Evolutionary conservation across 2,113 vertebrate genomes (phyloP).

Genomic region (Malurus cyaneus): DNA sequence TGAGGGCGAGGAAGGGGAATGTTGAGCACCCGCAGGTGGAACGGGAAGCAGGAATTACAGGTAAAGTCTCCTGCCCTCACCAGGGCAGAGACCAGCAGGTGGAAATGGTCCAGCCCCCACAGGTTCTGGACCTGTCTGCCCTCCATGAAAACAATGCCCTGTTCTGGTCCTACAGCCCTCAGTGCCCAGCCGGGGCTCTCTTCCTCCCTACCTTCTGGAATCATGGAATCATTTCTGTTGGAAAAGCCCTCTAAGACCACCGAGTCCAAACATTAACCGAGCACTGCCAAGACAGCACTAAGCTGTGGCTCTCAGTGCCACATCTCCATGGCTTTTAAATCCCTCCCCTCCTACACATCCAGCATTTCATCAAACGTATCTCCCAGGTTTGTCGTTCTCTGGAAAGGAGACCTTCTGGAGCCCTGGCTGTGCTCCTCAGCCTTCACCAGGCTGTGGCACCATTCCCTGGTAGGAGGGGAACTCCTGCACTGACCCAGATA

Average conservation of each 20-base stretch:
- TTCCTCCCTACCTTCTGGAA: not conserved
- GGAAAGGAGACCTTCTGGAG: not conserved
- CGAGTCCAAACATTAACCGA: not conserved
- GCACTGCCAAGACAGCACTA: not conserved
- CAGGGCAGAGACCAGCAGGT: not conserved
- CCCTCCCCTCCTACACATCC: not conserved
- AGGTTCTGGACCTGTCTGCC: not conserved
- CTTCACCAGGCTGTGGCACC: not conserved
- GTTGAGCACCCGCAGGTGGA: not conserved
- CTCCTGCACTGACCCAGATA: not conserved
- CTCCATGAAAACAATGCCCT: not conserved
- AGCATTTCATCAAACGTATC: accelerated
- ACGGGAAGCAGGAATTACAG: not conserved
- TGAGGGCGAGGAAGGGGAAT: not conserved
- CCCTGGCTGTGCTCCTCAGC: not conserved
- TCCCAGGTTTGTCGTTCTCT: not conserved
- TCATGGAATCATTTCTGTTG: not conserved
- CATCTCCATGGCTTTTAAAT: not conserved
- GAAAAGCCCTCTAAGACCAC: not conserved
- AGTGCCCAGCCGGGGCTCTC: not conserved
- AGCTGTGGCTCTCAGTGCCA: not conserved
- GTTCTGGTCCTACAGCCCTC: not conserved
- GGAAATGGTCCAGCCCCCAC: accelerated
- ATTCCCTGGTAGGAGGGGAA: not conserved
- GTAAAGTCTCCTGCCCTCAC: accelerated